These are phyloP conservation scores for Hermaeophaga mercurialis DNA, from an alignment of 2,888 invertebrate species.

Conservation along the genomic window DNA sequence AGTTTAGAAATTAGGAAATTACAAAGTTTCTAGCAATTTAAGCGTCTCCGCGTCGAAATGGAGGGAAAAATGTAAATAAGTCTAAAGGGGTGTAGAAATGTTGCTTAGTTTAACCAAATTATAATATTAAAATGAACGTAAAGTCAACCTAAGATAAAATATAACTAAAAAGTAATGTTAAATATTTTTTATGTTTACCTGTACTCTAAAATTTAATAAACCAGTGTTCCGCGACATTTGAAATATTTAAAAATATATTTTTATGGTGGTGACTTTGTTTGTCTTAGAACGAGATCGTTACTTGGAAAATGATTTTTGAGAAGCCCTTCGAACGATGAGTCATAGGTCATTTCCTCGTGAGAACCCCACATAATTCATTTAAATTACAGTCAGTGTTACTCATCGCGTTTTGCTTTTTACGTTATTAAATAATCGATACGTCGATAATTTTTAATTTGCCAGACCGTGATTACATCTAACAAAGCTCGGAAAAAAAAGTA, in stretches of 20 bases:
- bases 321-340: constrained; percentile 21
- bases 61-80: no score
- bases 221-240: no score
- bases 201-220: no score
- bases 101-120: no score
- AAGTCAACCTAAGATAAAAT: no score
- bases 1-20: background rate
- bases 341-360: constrained; percentile 28
- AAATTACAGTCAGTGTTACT: constrained; percentile 28
- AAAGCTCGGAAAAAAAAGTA: no score
- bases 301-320: constrained; percentile 1
- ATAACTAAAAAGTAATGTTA: no score
- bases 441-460: constrained; percentile 22
- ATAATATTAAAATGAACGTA: no score
- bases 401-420: constrained; percentile 18
- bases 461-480: no score
- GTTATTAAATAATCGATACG: constrained; percentile 24
- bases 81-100: no score
- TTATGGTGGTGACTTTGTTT: background rate
- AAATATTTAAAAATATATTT: background rate
- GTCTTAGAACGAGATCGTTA: background rate
- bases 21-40: background rate
- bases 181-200: no score
- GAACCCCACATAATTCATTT: constrained; percentile 25
- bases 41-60: no score